These are phyloP conservation scores for Scaptomyza montana DNA, from an alignment of 1,140 invertebrate species.

Conservation along the genomic window DNA sequence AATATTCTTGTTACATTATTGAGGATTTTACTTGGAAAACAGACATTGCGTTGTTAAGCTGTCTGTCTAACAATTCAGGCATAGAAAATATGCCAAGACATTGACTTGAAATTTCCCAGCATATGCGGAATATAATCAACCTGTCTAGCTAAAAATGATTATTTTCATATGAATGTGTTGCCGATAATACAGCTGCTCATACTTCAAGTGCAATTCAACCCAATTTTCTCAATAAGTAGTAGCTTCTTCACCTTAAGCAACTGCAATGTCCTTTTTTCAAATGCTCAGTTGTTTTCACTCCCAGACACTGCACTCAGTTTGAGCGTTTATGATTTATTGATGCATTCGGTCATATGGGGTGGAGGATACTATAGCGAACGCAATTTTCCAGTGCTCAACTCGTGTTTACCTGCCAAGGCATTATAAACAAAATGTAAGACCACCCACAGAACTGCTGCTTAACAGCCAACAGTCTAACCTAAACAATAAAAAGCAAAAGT, in stretches of 20 bases:
- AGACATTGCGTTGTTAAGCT: conserved; percentile 2
- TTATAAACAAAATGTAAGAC: conserved; percentile 33
- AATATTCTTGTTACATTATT: no score
- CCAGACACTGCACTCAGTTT: conserved; percentile 50
- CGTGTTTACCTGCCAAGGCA: conserved; percentile 38
- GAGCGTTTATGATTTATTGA: conserved; percentile 76
- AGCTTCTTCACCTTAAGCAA: background rate
- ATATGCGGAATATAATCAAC: background rate
- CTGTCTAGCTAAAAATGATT: background rate
- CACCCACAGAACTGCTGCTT: conserved; percentile 22
- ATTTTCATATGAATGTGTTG: background rate
- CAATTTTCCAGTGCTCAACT: conserved; percentile 50
- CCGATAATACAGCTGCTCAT: background rate
- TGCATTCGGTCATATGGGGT: conserved; percentile 13
- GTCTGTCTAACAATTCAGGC: conserved; percentile 6
- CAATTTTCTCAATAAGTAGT: background rate
- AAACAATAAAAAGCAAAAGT: conserved; percentile 13
- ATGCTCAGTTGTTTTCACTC: conserved; percentile 47
- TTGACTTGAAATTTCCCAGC: background rate
- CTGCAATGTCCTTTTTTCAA: conserved; percentile 1
- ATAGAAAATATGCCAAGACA: background rate
- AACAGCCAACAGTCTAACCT: conserved; percentile 15
- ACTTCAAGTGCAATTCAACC: background rate
- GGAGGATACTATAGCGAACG: conserved; percentile 25
- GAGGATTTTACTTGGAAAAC: background rate